Base-by-base conservation (phyloP, 2,797 vertebrate genomes). In the Poeciliopsis presidionis region DNA sequence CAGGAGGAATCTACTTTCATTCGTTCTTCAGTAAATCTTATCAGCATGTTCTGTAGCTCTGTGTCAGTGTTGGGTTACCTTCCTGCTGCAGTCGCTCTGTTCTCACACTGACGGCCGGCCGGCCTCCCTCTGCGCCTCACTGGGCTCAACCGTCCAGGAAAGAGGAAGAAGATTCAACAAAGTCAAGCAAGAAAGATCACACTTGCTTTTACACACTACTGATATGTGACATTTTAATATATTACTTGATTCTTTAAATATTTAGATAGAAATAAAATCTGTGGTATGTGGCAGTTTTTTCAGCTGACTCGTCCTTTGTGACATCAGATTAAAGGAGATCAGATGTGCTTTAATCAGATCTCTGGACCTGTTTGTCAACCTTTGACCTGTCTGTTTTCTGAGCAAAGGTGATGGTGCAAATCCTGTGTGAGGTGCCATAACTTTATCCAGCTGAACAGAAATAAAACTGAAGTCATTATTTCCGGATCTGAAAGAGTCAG, bases 11-110 rank as follows among this genome's bases (percentile, higher is more conserved):
- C 79, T 74, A 65, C 86, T 88, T 84, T 79, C 53, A 70, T 39
- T 79, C 79, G 78, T 67, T 77, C 73, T 16, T 39, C 73, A 78
- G 74, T 79, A 41, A 75, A 81, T 79, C 86, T 77, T 67, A 67
- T 81, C 81, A 2, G 76, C 55, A 0, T 30, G 59, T 71, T 74
- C 63, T 39, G 9, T 14, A 73, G 53, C 79, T 55, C 33, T 14
- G 84, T 61, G 69, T 80, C 82, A 84, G 84, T 86, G 86, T 91
- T 87, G 1, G 12, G 78, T 92, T 88, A 87, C 90, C 77, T 72
- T 83, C 81, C 74, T 57, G 13, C 77, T 83, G 75, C 84, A 70
- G 84, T 76, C 67, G 77, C 83, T 12, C 61, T 22, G 63, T 41
- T 67, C 63, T 67, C 67, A 75, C 81, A 81, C 53, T 2, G 73